Conservation (phyloP, 2,113 vertebrate genomes). For the Oncorhynchus clarkii region DNA sequence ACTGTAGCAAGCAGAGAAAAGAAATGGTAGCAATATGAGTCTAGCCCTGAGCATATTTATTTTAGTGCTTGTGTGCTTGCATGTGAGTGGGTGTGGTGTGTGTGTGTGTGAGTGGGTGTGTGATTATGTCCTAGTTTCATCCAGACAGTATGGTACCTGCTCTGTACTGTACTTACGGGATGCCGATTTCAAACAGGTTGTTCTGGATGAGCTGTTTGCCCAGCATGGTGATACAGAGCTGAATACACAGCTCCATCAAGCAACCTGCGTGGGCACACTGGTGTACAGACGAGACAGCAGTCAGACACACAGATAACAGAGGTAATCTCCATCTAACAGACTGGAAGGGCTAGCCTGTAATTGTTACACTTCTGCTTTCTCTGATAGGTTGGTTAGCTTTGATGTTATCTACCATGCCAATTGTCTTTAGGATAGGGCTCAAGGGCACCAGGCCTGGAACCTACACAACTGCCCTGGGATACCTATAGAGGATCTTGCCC, state of each 20-base stretch:
- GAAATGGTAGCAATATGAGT: neutral
- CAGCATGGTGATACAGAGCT: conserved; percentile 97
- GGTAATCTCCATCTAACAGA: neutral
- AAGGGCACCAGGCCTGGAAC: too few relatives aligned
- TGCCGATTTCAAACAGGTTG: conserved; percentile 96
- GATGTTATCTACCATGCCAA: neutral
- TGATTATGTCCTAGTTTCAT: neutral
- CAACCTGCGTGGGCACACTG: conserved; percentile 95
- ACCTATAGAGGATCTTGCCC: too few relatives aligned
- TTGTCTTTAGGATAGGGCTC: too few relatives aligned
- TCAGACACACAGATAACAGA: neutral
- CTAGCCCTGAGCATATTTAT: neutral
- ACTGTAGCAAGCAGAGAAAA: conserved; percentile 60
- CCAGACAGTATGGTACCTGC: neutral
- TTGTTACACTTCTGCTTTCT: neutral
- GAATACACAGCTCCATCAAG: conserved; percentile 96
- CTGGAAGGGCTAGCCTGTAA: neutral
- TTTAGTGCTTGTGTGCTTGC: neutral
- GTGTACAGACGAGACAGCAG: conserved; percentile 4
- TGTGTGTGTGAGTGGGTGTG: neutral
- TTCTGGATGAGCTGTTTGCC: conserved; percentile 98
- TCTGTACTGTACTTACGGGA: conserved; percentile 82
- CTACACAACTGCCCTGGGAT: too few relatives aligned
- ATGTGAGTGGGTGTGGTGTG: neutral
- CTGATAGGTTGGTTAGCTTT: neutral